Conservation (phyloP, 53 echinoderm and acorn worm species). For the Crossaster papposus region DNA sequence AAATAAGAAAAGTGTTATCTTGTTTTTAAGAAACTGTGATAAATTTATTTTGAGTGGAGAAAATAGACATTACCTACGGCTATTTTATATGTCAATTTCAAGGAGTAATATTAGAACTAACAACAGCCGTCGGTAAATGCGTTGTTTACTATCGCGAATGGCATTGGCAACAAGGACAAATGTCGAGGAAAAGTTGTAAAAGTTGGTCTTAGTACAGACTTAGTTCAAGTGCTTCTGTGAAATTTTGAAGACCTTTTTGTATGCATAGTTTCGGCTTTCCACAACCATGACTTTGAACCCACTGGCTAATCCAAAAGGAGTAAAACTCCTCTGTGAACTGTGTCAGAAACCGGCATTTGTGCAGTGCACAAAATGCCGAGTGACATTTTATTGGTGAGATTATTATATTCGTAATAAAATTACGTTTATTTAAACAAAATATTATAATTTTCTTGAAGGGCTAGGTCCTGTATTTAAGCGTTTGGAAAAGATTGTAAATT, state of each 20-base stretch:
- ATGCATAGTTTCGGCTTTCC: not conserved
- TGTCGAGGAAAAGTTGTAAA: not conserved
- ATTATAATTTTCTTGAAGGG: too few relatives aligned
- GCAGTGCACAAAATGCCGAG: conserved; percentile 92
- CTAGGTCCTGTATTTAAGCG: too few relatives aligned
- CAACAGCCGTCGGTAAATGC: conserved; percentile 44
- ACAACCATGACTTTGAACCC: conserved; percentile 88
- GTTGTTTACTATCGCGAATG: conserved; percentile 60
- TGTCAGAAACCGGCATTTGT: conserved; percentile 97
- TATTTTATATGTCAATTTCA: not conserved
- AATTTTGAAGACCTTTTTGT: not conserved
- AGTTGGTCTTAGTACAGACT: not conserved
- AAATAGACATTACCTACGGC: not conserved
- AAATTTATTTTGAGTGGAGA: not conserved
- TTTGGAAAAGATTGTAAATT: too few relatives aligned
- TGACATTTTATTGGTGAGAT: conserved; percentile 95
- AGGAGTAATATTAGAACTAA: not conserved
- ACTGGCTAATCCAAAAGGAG: conserved; percentile 93
- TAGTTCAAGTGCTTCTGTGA: not conserved
- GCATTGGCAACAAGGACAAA: conserved; percentile 35
- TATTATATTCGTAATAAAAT: not conserved
- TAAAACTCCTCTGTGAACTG: conserved; percentile 92
- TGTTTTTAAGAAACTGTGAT: not conserved
- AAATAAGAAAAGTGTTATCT: not conserved
- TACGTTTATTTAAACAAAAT: too few relatives aligned